A percentile compares a stretch with the other conserved stretches of the same genome.
phyloP scores from a whole-genome alignment of 2,113 vertebrate genomes.

The Pluvialis apricaria region DNA sequence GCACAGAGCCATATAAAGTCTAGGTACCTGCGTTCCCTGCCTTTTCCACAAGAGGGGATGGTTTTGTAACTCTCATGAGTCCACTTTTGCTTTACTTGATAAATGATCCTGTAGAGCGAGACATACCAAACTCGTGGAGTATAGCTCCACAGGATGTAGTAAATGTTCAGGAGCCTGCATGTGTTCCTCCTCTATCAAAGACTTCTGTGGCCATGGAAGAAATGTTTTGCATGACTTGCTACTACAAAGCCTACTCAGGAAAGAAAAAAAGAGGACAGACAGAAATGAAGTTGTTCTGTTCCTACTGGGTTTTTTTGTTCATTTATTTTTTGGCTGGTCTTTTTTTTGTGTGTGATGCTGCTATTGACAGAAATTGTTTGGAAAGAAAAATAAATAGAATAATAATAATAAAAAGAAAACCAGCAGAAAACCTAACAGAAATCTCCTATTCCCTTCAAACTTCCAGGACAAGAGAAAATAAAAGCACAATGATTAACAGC shows the following conservation, averaged over 20 bases:
- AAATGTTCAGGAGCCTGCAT: background rate
- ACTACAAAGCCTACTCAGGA: background rate
- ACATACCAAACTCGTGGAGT: background rate
- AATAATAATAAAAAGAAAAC: background rate
- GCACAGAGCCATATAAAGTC: background rate
- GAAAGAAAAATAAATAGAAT: background rate
- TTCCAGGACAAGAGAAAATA: background rate
- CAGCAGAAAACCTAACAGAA: background rate
- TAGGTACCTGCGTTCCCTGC: background rate
- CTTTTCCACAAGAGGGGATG: background rate
- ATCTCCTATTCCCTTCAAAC: background rate
- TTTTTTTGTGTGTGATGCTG: background rate
- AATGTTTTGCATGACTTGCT: background rate
- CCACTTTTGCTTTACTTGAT: background rate
- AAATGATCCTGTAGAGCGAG: slow-evolving; percentile 9
- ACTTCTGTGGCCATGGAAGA: background rate
- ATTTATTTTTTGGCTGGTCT: background rate
- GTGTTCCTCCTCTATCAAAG: background rate
- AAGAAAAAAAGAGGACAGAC: background rate
- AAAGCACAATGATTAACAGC: background rate
- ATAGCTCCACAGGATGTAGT: background rate
- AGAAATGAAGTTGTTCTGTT: background rate
- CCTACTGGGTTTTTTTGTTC: background rate
- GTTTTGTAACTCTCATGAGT: background rate
- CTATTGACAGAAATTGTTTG: background rate